phyloP scores from a whole-genome alignment of 2,113 vertebrate species.

The Spheniscus mendiculus region DNA sequence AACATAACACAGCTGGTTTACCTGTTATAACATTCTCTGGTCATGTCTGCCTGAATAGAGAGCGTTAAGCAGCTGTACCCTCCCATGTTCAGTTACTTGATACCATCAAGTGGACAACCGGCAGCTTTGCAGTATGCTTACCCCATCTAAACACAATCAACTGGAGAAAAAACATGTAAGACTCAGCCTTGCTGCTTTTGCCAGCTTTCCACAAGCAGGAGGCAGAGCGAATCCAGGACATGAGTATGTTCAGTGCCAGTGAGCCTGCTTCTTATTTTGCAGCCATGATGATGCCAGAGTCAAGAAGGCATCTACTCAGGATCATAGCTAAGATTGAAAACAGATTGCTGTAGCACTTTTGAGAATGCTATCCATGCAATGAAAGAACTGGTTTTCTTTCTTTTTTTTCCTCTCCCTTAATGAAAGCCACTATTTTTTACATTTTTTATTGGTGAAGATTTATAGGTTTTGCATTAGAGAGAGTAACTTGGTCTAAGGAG shows the following conservation, averaged over 20 bases:
- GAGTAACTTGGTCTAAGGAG: not conserved
- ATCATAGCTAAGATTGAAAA: slow-evolving; percentile 35
- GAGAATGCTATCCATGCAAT: not conserved
- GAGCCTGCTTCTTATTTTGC: slow-evolving; percentile 53
- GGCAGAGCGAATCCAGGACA: not conserved
- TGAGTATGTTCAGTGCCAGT: not conserved
- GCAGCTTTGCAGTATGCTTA: not conserved
- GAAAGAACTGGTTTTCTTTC: not conserved
- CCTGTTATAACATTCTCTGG: not conserved
- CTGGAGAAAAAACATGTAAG: not conserved
- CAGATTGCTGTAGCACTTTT: slow-evolving; percentile 40
- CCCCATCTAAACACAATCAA: not conserved
- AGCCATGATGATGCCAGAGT: slow-evolving; percentile 51
- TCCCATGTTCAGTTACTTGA: slow-evolving; percentile 21
- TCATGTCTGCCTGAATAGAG: not conserved
- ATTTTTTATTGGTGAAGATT: not conserved
- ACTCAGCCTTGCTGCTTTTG: not conserved
- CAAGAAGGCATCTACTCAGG: slow-evolving; percentile 44
- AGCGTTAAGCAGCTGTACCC: not conserved
- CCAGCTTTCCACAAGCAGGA: not conserved
- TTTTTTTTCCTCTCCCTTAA: not conserved
- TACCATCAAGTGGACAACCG: slow-evolving; percentile 50
- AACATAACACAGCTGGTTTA: not conserved
- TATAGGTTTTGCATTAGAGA: slow-evolving; percentile 11
- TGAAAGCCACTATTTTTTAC: not conserved